These are phyloP conservation scores for Amniataba percoides DNA, from an alignment of 2,797 vertebrate genomes.

Conservation along the genomic window DNA sequence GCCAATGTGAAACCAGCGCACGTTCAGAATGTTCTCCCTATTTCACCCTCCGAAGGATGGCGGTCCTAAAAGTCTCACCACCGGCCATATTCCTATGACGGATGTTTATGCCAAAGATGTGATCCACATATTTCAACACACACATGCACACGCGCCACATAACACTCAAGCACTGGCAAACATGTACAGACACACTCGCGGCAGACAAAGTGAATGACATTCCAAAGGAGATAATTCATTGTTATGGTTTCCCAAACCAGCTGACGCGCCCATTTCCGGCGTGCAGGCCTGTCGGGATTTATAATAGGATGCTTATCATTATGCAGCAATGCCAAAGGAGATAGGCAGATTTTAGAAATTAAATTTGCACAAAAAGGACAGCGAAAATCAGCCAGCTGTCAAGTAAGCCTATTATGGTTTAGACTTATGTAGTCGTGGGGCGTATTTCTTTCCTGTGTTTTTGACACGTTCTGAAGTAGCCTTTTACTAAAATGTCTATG, in stretches of 20 bases:
- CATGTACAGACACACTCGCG: slow-evolving; percentile 20
- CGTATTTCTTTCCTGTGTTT: slow-evolving; percentile 28
- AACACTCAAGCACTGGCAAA: slow-evolving; percentile 19
- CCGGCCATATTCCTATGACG: slow-evolving; percentile 57
- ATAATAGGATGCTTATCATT: slow-evolving; percentile 61
- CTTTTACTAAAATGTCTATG: slow-evolving; percentile 5
- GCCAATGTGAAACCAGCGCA: slow-evolving; percentile 55
- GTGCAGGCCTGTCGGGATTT: slow-evolving; percentile 49
- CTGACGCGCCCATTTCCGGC: slow-evolving; percentile 58
- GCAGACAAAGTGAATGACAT: slow-evolving; percentile 53
- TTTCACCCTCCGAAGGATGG: slow-evolving; percentile 46
- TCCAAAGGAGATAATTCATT: slow-evolving; percentile 60
- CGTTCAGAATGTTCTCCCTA: slow-evolving; percentile 45
- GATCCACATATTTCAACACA: slow-evolving; percentile 63
- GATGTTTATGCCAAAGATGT: slow-evolving; percentile 74
- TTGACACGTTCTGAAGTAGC: slow-evolving; percentile 33
- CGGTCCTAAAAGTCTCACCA: slow-evolving; percentile 65
- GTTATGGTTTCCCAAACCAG: slow-evolving; percentile 64
- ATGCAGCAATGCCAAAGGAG: slow-evolving; percentile 47
- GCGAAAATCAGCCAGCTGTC: slow-evolving; percentile 53
- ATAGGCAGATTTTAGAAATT: slow-evolving; percentile 60
- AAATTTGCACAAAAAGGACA: slow-evolving; percentile 56
- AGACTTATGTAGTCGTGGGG: slow-evolving; percentile 1
- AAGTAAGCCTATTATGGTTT: slow-evolving; percentile 26
- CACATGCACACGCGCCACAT: slow-evolving; percentile 3